Base-by-base conservation (phyloP, 2,888 invertebrate species). In the Patella ulyssiponensis region DNA sequence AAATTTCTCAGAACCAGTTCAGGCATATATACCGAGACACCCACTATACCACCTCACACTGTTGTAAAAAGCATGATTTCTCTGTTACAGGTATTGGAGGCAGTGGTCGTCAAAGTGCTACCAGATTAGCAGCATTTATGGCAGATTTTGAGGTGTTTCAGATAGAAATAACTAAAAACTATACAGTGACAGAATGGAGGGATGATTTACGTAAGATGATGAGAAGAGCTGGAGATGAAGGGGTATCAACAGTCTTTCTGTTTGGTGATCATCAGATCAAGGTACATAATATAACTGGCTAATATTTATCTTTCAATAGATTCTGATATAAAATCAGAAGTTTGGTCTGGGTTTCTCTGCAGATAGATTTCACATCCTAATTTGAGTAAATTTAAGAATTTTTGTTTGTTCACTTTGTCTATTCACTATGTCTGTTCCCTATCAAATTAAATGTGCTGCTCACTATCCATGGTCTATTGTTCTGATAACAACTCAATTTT, bases 201-300 rank as follows among this genome's bases (percentile, higher is more conserved):
- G 91, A 91, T 58, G 91, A 91, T 79, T 81, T 91, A 23, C 81
- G 90, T n/a, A 85, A 82, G 51, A 87, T 91, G 86, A 88, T 91
- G 83, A 77, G 86, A 14, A 81, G 84, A 52, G 90, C 91, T 1
- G 91, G 91, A 9, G 90, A 89, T 71, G 88, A 89, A 23, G 91
- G 91, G 7, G 82, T 88, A 4, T 88, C 90, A 23, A 89, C 85
- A 76, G 91, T 90, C 52, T 91, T 91, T 84, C 82, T 91, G 70
- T 91, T 91, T 82, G 90, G 88, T 0, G 91, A 91, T 78, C 90
- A 91, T 82, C 91, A 91, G 78, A 90, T 91, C 33, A 91, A 91
- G 88, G 91, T 90, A 76, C 14, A 71, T 11, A 7, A 52, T 12
- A 17, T n/a, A 9, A 1, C 12, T 70, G 27, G 14, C 70, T 27